These are phyloP conservation scores for Araneus ventricosus DNA, from an alignment of 1,140 invertebrate genomes.

Conservation along the genomic window DNA sequence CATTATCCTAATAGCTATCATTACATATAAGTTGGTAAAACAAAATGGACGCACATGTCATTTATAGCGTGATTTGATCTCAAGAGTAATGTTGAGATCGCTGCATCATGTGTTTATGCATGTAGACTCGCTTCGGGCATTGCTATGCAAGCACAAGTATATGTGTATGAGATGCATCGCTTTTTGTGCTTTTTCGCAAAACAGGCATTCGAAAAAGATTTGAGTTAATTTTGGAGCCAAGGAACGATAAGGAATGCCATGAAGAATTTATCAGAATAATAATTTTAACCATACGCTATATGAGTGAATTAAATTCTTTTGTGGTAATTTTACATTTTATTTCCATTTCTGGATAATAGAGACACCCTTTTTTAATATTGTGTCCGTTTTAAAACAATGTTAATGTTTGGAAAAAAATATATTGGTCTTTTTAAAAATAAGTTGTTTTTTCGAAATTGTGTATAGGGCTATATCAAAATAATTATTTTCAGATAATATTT, in stretches of 20 bases:
- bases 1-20: slow-evolving; percentile 69
- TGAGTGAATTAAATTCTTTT: too few relatives aligned
- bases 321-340: too few relatives aligned
- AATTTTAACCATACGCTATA: too few relatives aligned
- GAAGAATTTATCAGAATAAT: too few relatives aligned
- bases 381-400: too few relatives aligned
- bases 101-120: slow-evolving; percentile 21
- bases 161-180: not conserved
- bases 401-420: too few relatives aligned
- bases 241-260: not conserved
- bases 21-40: slow-evolving; percentile 65
- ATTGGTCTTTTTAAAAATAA: too few relatives aligned
- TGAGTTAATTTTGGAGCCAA: not conserved
- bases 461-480: too few relatives aligned
- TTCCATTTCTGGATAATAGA: too few relatives aligned
- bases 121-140: not conserved
- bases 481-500: too few relatives aligned
- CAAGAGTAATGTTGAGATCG: not conserved
- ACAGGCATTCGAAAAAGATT: not conserved
- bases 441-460: too few relatives aligned
- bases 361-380: too few relatives aligned
- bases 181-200: not conserved
- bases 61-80: slow-evolving; percentile 52
- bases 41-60: slow-evolving; percentile 46
- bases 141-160: not conserved